Evolutionary conservation across 2,888 invertebrate genomes (phyloP).

Genomic region (Sipunculus nudus): DNA sequence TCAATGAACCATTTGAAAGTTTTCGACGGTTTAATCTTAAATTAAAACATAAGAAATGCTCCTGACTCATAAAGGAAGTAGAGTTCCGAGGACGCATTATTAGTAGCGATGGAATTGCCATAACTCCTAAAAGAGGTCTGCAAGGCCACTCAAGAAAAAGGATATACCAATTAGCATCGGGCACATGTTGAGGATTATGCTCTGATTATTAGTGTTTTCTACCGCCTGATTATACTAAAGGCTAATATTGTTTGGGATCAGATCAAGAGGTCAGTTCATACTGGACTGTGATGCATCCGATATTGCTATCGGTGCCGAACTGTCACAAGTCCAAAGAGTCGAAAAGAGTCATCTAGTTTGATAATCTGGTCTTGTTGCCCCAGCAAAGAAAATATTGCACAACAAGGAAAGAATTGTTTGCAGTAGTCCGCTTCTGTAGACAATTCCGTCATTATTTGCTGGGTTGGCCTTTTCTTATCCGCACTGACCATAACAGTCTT

Average conservation of each 20-base stretch:
- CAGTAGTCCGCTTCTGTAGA: neutral
- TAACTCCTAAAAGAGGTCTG: neutral
- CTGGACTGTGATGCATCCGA: too few species aligned
- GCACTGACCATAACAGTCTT: neutral
- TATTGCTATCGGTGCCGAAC: neutral
- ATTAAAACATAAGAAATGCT: conserved; percentile 10
- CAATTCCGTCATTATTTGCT: neutral
- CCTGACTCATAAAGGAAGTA: neutral
- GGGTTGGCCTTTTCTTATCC: neutral
- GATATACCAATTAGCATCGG: too few species aligned
- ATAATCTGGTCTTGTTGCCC: neutral
- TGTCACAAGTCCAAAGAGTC: neutral
- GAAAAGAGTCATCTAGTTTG: neutral
- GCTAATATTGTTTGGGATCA: too few species aligned
- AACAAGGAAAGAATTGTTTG: neutral
- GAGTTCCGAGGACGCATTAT: conserved; percentile 6
- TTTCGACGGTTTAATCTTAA: neutral
- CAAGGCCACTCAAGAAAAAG: too few species aligned
- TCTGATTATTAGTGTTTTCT: too few species aligned
- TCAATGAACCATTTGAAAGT: neutral
- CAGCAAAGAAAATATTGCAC: neutral
- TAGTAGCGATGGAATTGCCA: neutral
- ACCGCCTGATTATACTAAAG: too few species aligned
- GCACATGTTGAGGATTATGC: too few species aligned
- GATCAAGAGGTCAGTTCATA: too few species aligned